These are phyloP conservation scores for Isurus oxyrinchus DNA, from an alignment of 2,113 vertebrate genomes.

Conservation along the genomic window DNA sequence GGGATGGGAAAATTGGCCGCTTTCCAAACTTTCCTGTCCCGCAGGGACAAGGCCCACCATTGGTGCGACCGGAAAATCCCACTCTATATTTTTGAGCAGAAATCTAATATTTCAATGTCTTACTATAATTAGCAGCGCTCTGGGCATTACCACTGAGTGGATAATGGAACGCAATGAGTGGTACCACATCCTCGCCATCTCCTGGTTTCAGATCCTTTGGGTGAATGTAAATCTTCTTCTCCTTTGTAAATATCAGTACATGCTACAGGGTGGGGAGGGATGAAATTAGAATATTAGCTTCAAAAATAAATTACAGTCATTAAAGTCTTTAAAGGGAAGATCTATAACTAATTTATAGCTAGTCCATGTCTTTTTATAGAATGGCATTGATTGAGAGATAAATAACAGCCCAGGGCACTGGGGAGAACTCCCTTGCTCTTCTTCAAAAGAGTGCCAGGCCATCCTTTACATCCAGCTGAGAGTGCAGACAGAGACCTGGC, in stretches of 20 bases:
- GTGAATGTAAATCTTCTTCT: background rate
- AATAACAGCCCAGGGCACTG: background rate
- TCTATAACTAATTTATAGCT: background rate
- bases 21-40: too few species aligned
- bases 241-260: slow-evolving; percentile 19
- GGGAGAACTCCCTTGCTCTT: background rate
- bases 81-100: background rate
- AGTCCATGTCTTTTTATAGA: background rate
- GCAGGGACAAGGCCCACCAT: too few species aligned
- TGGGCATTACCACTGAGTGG: background rate
- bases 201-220: background rate
- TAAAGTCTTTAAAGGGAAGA: background rate
- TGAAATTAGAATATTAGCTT: background rate
- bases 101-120: background rate
- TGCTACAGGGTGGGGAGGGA: background rate
- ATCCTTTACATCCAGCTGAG: background rate
- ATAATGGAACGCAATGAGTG: background rate
- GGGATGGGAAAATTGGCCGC: too few species aligned
- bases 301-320: background rate
- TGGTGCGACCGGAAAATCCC: too few species aligned
- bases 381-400: background rate
- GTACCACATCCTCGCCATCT: background rate
- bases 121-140: background rate
- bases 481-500: background rate
- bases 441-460: background rate